Evolutionary conservation across 2,113 vertebrate species (phyloP), one percentile per base, ranked within the genome.

Genomic region (Smithornis capensis): DNA sequence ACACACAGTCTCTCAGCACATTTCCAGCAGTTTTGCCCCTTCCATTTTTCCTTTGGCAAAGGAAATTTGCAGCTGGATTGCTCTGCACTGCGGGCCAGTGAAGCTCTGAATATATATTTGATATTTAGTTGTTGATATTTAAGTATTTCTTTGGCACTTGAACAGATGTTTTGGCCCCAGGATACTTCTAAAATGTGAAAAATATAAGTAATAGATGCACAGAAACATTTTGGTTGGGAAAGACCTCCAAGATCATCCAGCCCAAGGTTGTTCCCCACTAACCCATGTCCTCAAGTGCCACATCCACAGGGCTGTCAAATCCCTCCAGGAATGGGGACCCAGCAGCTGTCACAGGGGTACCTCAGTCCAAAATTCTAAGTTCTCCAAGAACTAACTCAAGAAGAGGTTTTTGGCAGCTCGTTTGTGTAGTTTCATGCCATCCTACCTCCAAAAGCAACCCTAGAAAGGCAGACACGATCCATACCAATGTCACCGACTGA

Each of bases 151-250:
- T 2, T 21, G 37, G 40, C 4, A 6, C 6, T 1, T 55, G 56
- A 21, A 28, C 7, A 56, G 42, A 35, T 0, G 0, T 19, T 75
- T 22, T 27, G 33, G 13, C 11, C 47, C 16, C 6, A 7, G n/a
- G 15, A 29, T 2, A 15, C 24, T 65, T 37, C 16, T 15, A n/a
- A 73, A 73, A n/a, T 4, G 17, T 10, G 82, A n/a, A 19, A 22
- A 52, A 38, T 37, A 52, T 5, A 19, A 59, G 17, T 9, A 19
- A 28, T 0, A 19, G 21, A 31, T 16, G 8, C 27, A 29, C 0
- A 29, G 33, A 19, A 37, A 12, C 12, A 21, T 38, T 60, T n/a
- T 17, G 45, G 12, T 4, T 60, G 60, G 69, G 33, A 75, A 53
- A 68, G 13, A 29, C 24, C 24, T 40, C 47, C n/a, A 40, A 12